phyloP scores from a whole-genome alignment of 2,113 vertebrate genomes.

The Thamnaconus septentrionalis region DNA sequence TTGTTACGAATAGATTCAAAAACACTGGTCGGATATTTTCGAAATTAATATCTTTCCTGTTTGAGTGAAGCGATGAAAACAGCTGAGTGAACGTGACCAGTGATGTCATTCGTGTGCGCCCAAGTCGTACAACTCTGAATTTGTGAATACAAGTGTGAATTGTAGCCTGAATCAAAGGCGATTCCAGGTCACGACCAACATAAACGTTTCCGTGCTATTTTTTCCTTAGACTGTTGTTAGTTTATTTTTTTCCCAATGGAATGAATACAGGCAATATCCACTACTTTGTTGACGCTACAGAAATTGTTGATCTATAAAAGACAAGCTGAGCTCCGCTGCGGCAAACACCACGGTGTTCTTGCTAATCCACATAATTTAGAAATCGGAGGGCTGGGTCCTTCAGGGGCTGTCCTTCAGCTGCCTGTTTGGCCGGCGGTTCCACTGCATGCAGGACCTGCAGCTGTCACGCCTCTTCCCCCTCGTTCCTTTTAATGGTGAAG shows the following conservation, averaged over 20 bases:
- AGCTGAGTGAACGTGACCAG: slow-evolving; percentile 56
- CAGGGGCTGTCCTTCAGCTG: slow-evolving; percentile 1
- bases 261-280: slow-evolving; percentile 33
- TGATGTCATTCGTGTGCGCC: slow-evolving; percentile 54
- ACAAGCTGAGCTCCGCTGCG: background rate
- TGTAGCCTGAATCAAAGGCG: too few species aligned
- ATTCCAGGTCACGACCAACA: too few species aligned
- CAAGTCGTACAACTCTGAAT: background rate
- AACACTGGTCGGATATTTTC: background rate
- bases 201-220: fast-evolving
- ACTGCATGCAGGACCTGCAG: background rate
- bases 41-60: slow-evolving; percentile 30
- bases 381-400: slow-evolving; percentile 14
- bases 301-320: slow-evolving; percentile 14
- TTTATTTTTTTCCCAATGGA: background rate
- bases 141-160: too few species aligned
- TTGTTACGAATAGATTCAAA: background rate
- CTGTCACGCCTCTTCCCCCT: slow-evolving; percentile 20
- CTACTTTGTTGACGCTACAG: background rate
- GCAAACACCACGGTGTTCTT: fast-evolving
- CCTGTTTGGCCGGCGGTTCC: slow-evolving; percentile 13
- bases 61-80: slow-evolving; percentile 28
- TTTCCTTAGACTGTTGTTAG: background rate
- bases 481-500: too few species aligned
- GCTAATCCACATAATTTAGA: background rate